Conservation (phyloP, 2,888 invertebrate genomes). For the Nowickia ferox region DNA sequence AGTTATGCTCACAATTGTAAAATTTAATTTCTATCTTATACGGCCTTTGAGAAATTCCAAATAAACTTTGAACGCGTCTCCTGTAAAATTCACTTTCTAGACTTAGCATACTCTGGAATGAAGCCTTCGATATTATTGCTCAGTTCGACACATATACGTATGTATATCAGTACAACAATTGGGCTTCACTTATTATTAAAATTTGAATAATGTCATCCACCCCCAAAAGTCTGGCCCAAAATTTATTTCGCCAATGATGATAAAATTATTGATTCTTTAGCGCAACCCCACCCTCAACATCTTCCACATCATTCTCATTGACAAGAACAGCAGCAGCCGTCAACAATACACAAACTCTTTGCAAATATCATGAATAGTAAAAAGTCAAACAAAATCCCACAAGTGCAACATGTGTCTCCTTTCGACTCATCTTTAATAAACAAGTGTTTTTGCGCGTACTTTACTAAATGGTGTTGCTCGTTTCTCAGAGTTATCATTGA, state of each 20-base stretch:
- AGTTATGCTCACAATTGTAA: no score
- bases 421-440: constrained; percentile 38
- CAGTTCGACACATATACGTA: no score
- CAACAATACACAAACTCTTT: background rate
- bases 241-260: constrained; percentile 3
- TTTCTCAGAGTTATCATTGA: background rate
- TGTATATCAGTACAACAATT: no score
- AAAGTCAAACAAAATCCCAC: background rate
- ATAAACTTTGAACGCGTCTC: no score
- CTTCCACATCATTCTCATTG: background rate
- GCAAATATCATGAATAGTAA: constrained; percentile 14
- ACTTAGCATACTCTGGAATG: no score
- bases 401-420: constrained; percentile 58
- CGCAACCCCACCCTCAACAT: background rate
- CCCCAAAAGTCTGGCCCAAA: background rate
- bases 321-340: background rate
- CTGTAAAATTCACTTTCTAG: no score
- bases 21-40: no score
- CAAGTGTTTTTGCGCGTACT: constrained; percentile 45
- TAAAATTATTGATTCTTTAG: background rate
- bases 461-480: background rate
- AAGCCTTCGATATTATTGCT: no score
- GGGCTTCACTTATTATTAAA: no score
- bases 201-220: constrained; percentile 42
- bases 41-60: no score